A percentile compares a stretch with the other conserved stretches of the same genome.
Evolutionary conservation across 1,140 invertebrate species (phyloP).

Genomic region (Bombus sylvicola): DNA sequence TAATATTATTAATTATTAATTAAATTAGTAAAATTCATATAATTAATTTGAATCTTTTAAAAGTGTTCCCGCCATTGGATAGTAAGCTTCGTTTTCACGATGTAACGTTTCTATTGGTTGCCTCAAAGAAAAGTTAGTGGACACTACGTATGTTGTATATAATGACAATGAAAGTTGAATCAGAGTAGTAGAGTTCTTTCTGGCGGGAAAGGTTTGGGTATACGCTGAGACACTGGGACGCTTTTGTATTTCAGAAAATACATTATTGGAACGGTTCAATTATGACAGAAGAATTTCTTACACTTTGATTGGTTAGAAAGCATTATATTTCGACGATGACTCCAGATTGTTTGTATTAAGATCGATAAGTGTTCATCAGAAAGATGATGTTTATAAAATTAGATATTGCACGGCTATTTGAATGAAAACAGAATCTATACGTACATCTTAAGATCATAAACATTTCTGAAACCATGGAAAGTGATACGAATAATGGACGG

Average conservation of each 20-base stretch:
- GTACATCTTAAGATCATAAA: background rate
- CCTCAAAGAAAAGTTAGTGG: no score
- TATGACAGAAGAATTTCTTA: background rate
- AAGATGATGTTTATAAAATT: background rate
- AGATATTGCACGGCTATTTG: background rate
- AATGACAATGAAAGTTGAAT: background rate
- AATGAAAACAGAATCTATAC: background rate
- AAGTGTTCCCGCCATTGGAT: background rate
- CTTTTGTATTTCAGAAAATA: no score
- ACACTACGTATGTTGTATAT: background rate
- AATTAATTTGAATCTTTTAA: background rate
- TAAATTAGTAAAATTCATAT: background rate
- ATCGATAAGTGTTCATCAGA: background rate
- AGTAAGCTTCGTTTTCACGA: background rate
- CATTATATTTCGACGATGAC: background rate
- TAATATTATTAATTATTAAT: background rate
- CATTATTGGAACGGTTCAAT: background rate
- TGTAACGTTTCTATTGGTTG: background rate
- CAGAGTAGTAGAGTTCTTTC: background rate
- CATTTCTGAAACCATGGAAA: conserved; percentile 27
- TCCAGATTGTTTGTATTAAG: background rate
- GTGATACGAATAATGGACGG: background rate
- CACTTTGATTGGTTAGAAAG: background rate
- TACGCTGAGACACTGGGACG: background rate
- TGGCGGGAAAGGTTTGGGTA: conserved; percentile 41